Base-by-base conservation (phyloP, 2,888 invertebrate species). In the Lithophane socia region DNA sequence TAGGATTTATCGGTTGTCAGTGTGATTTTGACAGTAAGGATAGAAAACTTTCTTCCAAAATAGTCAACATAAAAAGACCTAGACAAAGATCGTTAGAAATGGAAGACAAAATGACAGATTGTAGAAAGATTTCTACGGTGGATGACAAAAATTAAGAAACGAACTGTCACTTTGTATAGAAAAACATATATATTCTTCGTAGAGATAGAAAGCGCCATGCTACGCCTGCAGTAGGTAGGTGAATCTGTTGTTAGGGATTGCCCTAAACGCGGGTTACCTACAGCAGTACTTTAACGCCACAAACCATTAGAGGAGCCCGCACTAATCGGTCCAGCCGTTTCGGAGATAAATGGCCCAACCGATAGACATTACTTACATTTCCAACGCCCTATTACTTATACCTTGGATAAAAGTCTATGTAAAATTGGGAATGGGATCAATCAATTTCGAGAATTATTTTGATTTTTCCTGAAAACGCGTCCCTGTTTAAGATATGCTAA, bases 311-410 rank as follows among this genome's bases (percentile, higher is more conserved):
- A 73, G 65, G 4, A 73, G 65, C 54, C 83, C 86, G 65, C 78
- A 85, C 78, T 85, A 83, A 83, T 83, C 83, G 85, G 82, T 75
- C 49, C 54, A 85, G 82, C 74, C 86, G 78, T 83, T 83, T 82
- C 74, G 66, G 78, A 83, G 86, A 83, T 82, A 83, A 85, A 83
- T 83, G 78, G 63, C 49, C 56, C 54, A 69, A 56, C 63, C 69
- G 78, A 82, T 82, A 78, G 49, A 73, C 86, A 74, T 83, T 82
- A 78, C 71, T 82, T 84, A 79, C 84, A 79, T 74, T 82, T 72
- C 77, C 37, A 47, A 77, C 69, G 77, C 70, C 85, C 77, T 77
- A 63, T 69, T 69, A 80, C 75, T 73, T 68, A 13, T 64, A 67
- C 63, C 65, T 44, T 49, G 56, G 54, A 81, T 85, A 82, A 85